phyloP scores from a whole-genome alignment of 2,888 invertebrate species.

The Brachynemurus nebulosus region DNA sequence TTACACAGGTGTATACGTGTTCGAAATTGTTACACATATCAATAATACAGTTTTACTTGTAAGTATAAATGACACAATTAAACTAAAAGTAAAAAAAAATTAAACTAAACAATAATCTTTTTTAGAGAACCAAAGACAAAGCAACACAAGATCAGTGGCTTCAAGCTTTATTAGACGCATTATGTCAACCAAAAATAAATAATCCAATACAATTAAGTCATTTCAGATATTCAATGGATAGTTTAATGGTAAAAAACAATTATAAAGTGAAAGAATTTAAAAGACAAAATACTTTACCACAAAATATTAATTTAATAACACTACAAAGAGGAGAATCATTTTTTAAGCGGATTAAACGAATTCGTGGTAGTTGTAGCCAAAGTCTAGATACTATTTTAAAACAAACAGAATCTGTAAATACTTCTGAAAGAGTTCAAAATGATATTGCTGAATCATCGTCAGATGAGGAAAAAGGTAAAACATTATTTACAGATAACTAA shows the following conservation, averaged over 20 bases:
- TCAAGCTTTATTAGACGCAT: conserved; percentile 33
- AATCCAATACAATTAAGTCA: conserved; percentile 25
- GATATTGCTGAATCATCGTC: not conserved
- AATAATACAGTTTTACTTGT: conserved; percentile 31
- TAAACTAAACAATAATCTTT: conserved; percentile 10
- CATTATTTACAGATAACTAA: no score
- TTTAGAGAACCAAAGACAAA: conserved; percentile 34
- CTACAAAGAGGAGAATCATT: not conserved
- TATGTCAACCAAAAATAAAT: conserved; percentile 24
- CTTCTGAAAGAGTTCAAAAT: not conserved
- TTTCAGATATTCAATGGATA: conserved; percentile 31
- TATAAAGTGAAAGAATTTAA: conserved; percentile 9
- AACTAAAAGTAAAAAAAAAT: conserved; percentile 3
- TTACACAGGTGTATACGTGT: conserved; percentile 15
- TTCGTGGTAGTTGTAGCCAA: not conserved
- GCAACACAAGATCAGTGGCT: conserved; percentile 37
- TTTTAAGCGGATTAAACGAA: not conserved
- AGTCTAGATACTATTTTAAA: conserved; percentile 7
- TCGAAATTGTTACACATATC: conserved; percentile 33
- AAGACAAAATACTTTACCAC: conserved; percentile 14
- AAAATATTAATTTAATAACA: not conserved
- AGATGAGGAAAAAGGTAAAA: not conserved
- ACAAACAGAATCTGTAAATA: conserved; percentile 1
- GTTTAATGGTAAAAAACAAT: conserved; percentile 19
- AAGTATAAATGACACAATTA: conserved; percentile 17